Evolutionary conservation across 2,113 vertebrate species (phyloP).

Genomic region (Thomomys bottae): DNA sequence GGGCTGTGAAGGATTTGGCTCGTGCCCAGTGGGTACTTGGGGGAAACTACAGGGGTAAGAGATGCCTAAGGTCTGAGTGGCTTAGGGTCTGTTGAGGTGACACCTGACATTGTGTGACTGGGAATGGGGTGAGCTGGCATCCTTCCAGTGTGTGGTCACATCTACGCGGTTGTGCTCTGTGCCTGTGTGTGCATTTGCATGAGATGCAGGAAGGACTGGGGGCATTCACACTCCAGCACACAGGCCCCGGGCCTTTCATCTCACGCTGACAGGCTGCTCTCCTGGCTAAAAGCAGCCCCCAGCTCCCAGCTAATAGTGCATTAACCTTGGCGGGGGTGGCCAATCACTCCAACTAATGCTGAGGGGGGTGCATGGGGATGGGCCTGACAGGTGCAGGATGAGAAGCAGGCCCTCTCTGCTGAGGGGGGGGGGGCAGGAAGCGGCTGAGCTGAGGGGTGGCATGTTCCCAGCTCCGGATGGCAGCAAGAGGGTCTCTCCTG

Average conservation of each 20-base stretch:
- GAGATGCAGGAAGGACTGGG: not conserved
- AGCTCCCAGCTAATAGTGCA: slow-evolving; percentile 81
- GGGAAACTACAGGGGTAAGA: not conserved
- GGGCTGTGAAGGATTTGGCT: no score
- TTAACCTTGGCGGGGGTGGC: slow-evolving; percentile 85
- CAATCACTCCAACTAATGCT: slow-evolving; percentile 82
- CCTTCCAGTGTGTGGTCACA: no score
- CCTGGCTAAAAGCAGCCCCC: not conserved
- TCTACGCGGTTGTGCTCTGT: not conserved
- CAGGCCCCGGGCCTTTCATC: slow-evolving; percentile 37
- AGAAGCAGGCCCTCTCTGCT: slow-evolving; percentile 70
- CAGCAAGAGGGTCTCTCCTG: slow-evolving; percentile 83
- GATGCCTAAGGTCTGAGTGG: not conserved
- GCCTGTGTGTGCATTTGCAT: no score
- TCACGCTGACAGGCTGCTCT: not conserved
- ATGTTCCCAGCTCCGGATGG: slow-evolving; percentile 61
- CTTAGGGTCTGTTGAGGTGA: not conserved
- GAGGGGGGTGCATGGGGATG: slow-evolving; percentile 68
- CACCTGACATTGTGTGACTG: not conserved
- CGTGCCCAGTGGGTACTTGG: no score
- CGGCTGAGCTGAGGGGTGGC: not conserved
- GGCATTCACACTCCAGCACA: not conserved
- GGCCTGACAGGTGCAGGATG: slow-evolving; percentile 74
- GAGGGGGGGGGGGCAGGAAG: not conserved
- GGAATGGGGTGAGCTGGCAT: no score